phyloP scores from a whole-genome alignment of 2,797 vertebrate genomes.

The Onychomys arenicola region DNA sequence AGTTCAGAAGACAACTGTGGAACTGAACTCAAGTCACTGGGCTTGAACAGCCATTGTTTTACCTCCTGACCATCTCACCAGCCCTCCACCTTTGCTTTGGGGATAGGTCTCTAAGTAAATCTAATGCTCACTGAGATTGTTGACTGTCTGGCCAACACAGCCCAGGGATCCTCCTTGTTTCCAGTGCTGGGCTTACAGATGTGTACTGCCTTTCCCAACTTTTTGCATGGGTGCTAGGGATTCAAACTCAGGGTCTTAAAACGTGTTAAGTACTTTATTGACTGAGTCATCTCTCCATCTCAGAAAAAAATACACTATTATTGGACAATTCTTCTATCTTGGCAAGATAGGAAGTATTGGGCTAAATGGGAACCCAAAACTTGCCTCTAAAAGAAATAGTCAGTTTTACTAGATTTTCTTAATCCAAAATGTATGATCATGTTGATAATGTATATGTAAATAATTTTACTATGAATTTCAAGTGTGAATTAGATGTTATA shows the following conservation, averaged over 20 bases:
- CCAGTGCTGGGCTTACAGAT: neutral
- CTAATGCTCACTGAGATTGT: neutral
- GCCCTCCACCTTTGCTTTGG: neutral
- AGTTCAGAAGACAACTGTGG: neutral
- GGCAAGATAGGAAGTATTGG: neutral
- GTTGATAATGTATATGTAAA: neutral
- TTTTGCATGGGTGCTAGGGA: neutral
- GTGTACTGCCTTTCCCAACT: neutral
- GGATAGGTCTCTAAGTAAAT: neutral
- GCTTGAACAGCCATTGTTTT: neutral
- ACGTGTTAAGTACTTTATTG: neutral
- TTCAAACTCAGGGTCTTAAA: neutral
- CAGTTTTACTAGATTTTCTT: constrained; percentile 11
- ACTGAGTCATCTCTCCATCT: neutral
- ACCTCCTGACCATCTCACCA: neutral
- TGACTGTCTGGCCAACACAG: neutral
- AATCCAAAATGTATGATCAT: constrained; percentile 31
- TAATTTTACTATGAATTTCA: constrained; percentile 46
- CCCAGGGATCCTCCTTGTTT: neutral
- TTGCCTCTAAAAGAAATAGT: constrained; percentile 27
- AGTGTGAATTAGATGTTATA: neutral
- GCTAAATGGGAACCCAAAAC: constrained; percentile 37
- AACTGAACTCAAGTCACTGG: neutral
- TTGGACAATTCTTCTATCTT: neutral
- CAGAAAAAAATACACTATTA: neutral